Conservation (phyloP, 1,140 invertebrate species). For the Zaprionus tsacasi region DNA sequence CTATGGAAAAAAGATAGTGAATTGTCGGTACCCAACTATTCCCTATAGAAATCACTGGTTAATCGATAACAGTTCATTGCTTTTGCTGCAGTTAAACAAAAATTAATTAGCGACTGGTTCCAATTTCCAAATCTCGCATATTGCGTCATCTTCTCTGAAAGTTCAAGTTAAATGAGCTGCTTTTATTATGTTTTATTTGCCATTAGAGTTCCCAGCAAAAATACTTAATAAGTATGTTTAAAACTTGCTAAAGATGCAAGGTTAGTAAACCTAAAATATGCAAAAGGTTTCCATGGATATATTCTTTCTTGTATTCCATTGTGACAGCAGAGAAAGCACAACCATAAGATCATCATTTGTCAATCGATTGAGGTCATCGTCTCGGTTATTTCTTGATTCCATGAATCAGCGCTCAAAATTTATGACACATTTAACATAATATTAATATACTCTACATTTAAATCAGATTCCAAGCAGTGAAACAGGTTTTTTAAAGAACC, state of each 20-base stretch:
- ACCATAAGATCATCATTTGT: constrained; percentile 40
- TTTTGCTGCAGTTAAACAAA: constrained; percentile 10
- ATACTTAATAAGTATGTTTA: not conserved
- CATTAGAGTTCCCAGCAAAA: not conserved
- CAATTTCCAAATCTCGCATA: constrained; percentile 15
- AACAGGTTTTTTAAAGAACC: not conserved
- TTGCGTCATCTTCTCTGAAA: constrained; percentile 33
- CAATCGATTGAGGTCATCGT: constrained; percentile 45
- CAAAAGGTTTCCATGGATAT: not conserved
- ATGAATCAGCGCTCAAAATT: constrained; percentile 15
- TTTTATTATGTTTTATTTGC: not conserved
- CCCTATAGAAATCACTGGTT: not conserved
- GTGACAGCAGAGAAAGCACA: constrained; percentile 32
- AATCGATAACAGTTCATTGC: constrained; percentile 25
- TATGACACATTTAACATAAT: constrained; percentile 3
- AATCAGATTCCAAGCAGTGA: not conserved
- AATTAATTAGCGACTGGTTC: constrained; percentile 23
- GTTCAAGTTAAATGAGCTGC: constrained; percentile 7
- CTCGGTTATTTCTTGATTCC: constrained; percentile 18
- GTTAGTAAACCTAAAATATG: not conserved
- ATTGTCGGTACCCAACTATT: constrained; percentile 10
- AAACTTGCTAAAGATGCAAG: too few species aligned
- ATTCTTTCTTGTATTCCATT: not conserved
- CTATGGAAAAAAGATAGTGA: not conserved
- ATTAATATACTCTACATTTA: constrained; percentile 2